Percentiles rank a stretch among this genome's conserved stretches.
These are phyloP conservation scores for Theretra japonica DNA, from an alignment of 2,888 invertebrate genomes.

Conservation along the genomic window DNA sequence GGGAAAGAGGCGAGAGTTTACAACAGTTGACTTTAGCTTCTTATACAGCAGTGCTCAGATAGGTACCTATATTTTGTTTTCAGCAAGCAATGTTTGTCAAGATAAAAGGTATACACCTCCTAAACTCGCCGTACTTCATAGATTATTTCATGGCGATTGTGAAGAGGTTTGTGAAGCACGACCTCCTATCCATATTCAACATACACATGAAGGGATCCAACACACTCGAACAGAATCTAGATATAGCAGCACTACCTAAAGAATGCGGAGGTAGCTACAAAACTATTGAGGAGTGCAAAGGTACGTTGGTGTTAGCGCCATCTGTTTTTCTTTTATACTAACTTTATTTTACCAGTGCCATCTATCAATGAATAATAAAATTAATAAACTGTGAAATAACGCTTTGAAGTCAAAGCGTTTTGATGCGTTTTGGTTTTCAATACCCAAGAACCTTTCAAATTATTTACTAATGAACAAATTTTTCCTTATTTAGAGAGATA, in stretches of 20 bases:
- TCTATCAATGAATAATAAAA: not conserved
- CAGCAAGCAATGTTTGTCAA: conserved; percentile 86
- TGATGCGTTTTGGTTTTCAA: too few relatives aligned
- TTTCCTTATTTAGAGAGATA: too few relatives aligned
- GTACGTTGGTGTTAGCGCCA: conserved; percentile 40
- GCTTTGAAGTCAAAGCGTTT: too few relatives aligned
- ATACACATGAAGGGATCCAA: conserved; percentile 79
- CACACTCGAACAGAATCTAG: conserved; percentile 78
- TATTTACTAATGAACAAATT: too few relatives aligned
- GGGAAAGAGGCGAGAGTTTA: too few relatives aligned
- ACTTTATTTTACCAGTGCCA: not conserved
- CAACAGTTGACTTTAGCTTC: too few relatives aligned
- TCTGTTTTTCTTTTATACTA: not conserved
- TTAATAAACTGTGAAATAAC: too few relatives aligned
- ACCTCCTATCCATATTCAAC: conserved; percentile 78
- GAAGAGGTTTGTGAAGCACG: conserved; percentile 90
- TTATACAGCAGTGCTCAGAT: not conserved
- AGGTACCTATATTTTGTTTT: conserved; percentile 42
- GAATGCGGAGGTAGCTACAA: conserved; percentile 86
- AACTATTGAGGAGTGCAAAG: conserved; percentile 49
- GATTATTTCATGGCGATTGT: conserved; percentile 87
- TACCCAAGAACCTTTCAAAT: too few relatives aligned
- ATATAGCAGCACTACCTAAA: conserved; percentile 83
- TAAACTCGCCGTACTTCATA: conserved; percentile 88
- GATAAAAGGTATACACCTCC: conserved; percentile 87